Percentiles rank a stretch among this genome's conserved stretches.
phyloP scores from a whole-genome alignment of 37 sponge, comb jelly and placozoan species.

The Aplysina aerophoba region DNA sequence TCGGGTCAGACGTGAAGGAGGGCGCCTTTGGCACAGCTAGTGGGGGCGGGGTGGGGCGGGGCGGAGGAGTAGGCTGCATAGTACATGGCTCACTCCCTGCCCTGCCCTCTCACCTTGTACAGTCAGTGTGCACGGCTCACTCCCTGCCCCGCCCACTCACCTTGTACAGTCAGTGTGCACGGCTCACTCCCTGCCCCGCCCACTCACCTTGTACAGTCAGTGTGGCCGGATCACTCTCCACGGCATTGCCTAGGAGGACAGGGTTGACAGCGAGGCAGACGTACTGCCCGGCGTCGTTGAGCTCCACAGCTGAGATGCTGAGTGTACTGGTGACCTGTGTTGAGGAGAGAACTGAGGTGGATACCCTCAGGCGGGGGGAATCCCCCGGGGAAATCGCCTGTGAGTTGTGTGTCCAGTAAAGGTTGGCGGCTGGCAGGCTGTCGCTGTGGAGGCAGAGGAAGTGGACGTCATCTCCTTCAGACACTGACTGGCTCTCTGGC shows the following conservation, averaged over 20 bases:
- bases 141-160: too few relatives aligned
- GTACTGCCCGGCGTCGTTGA: constrained; percentile 45
- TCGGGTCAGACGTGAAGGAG: constrained; percentile 42
- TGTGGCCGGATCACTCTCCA: constrained; percentile 38
- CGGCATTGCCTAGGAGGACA: constrained; percentile 32
- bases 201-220: constrained; percentile 57
- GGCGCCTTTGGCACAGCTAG: constrained; percentile 45
- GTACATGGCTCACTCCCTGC: neutral
- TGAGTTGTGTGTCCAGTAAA: constrained; percentile 51
- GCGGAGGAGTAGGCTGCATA: neutral
- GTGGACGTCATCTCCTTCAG: constrained; percentile 18
- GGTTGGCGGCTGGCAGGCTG: constrained; percentile 64
- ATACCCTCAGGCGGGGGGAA: constrained; percentile 15
- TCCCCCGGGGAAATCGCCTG: constrained; percentile 10
- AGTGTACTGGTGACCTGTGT: constrained; percentile 59
- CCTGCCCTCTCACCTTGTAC: too few relatives aligned
- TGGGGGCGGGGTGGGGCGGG: neutral
- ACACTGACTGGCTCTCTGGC: constrained; percentile 52
- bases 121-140: neutral
- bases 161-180: too few relatives aligned
- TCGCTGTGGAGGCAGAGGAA: constrained; percentile 70
- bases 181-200: too few relatives aligned
- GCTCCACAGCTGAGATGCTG: neutral
- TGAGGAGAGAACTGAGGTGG: constrained; percentile 23
- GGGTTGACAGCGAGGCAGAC: constrained; percentile 54